phyloP scores from a whole-genome alignment of 2,797 vertebrate species.

The Echeneis naucrates region DNA sequence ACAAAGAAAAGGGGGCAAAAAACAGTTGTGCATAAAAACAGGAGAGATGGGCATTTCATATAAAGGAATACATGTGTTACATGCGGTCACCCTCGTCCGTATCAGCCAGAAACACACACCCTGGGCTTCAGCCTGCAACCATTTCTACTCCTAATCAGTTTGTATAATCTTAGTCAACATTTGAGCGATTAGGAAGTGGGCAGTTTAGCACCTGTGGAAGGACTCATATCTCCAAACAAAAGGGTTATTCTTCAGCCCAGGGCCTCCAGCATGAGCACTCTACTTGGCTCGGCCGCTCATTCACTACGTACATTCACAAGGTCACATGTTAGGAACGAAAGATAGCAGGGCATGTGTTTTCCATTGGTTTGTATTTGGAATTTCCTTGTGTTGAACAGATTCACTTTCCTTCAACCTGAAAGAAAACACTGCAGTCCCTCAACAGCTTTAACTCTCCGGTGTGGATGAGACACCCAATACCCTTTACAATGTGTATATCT shows the following conservation, averaged over 20 bases:
- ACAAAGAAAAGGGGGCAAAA: conserved; percentile 11
- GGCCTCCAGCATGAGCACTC: neutral
- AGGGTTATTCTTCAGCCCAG: neutral
- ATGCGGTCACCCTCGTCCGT: neutral
- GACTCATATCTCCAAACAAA: conserved; percentile 2
- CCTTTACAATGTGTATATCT: neutral
- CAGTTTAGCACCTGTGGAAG: neutral
- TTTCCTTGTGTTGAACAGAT: neutral
- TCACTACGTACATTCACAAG: neutral
- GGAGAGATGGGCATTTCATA: neutral
- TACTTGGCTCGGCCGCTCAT: neutral
- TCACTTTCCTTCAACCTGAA: neutral
- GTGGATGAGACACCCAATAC: neutral
- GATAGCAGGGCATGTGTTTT: neutral
- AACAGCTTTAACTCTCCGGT: neutral
- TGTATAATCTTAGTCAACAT: conserved; percentile 12
- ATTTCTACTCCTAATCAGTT: neutral
- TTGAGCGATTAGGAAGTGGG: neutral
- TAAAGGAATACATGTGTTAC: conserved; percentile 2
- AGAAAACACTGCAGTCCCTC: neutral
- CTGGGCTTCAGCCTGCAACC: neutral
- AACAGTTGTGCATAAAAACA: neutral
- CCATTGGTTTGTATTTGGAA: neutral
- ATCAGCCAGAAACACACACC: neutral
- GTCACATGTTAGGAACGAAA: neutral